Evolutionary conservation across 2,113 vertebrate species (phyloP).

Genomic region (Peromyscus leucopus): DNA sequence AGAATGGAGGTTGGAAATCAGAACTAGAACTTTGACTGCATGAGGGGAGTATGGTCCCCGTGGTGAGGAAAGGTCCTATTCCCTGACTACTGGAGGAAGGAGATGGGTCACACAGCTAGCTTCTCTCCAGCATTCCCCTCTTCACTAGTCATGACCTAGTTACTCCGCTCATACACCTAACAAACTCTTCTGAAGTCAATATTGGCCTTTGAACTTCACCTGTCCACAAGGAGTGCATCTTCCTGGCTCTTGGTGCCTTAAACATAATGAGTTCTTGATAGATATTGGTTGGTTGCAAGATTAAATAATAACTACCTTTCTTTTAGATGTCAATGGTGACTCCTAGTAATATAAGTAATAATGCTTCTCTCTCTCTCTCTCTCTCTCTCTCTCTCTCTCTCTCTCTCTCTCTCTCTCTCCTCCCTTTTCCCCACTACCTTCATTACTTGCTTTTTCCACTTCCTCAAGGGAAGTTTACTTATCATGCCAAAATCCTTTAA

Average conservation of each 20-base stretch:
- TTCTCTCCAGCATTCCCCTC: not conserved
- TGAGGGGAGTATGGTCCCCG: not conserved
- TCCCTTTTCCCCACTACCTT: not conserved
- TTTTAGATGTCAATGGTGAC: conserved; percentile 1
- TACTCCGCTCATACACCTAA: not conserved
- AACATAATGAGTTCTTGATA: not conserved
- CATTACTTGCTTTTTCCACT: not conserved
- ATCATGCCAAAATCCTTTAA: conserved; percentile 3
- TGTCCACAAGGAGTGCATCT: not conserved
- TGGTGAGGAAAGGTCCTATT: not conserved
- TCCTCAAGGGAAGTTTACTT: not conserved
- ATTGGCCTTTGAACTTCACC: not conserved
- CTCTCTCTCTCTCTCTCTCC: not conserved
- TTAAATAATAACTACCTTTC: conserved; percentile 22
- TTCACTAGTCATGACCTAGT: not conserved
- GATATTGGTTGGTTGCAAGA: not conserved
- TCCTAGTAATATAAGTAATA: not conserved
- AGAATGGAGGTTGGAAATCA: not conserved
- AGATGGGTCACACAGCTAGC: not conserved
- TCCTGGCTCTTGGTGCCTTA: conserved; percentile 1
- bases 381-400: not conserved
- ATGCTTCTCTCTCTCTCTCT: not conserved
- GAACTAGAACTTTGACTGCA: not conserved
- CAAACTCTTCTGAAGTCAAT: not conserved
- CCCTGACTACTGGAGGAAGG: not conserved